Base-by-base conservation (phyloP, 2,113 vertebrate genomes). In the Prochilodus magdalenae region DNA sequence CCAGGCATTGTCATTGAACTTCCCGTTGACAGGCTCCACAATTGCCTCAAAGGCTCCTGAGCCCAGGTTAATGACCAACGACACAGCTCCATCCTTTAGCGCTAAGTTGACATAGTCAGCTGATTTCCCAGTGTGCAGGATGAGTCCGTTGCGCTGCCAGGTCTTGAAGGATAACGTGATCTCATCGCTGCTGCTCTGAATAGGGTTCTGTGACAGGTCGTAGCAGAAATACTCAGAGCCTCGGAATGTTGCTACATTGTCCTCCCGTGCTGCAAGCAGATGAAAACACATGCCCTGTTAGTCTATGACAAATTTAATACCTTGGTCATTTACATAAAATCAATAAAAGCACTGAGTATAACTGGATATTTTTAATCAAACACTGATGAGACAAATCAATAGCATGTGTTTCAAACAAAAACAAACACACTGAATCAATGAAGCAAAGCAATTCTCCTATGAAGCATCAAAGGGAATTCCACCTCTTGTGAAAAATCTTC, bases 111-210 rank as follows among this genome's bases (percentile, higher is more conserved):
- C 98, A 4, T 99, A 99, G 91, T 99, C 98, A 0, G 98, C 98
- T 0, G 98, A 99, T 91, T 99, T 99, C 84, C 97, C 98, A 0
- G 98, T 99, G 94, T 99, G 98, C 30, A 99, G 95, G n/a, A 99
- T 97, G 78, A 99, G 97, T 87, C 98, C 98, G 0, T 99, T 99
- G 77, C 98, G 96, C 16, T 99, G 98, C 95, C 97, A 98, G 0
- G 98, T 99, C 94, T 99, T 99, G 94, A 99, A 99, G 90, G 96
- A 98, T 26, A 99, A 92, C 4, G 97, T 99, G 94, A 99, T 99
- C 91, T 99, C 98, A 0, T 99, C 98, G 4, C 97, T 99, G 95
- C 97, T 98, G 94, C 96, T 98, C 94, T 99, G 98, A 91, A 99
- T 99, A 14, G 98, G 98, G 90, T 99, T 99, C 91, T 98, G 97